Evolutionary conservation across 2,797 vertebrate species (phyloP).

Genomic region (Synanceia verrucosa): DNA sequence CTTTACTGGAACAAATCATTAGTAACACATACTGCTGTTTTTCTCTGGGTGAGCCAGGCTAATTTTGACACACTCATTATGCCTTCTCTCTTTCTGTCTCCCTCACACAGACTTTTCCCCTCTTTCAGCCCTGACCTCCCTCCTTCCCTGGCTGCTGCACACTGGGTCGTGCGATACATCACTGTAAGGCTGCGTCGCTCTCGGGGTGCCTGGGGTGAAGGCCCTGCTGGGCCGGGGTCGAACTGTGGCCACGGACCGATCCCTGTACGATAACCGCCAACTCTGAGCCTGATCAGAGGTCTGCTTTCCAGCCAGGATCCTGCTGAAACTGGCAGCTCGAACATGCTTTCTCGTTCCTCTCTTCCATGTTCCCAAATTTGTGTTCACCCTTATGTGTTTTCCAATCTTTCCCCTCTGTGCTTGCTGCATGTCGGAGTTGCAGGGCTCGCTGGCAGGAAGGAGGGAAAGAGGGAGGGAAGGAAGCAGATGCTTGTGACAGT

Average conservation of each 20-base stretch:
- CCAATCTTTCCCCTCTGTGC: slow-evolving; percentile 7
- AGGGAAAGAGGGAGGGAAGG: slow-evolving; percentile 20
- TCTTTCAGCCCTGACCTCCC: slow-evolving; percentile 35
- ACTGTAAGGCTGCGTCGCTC: slow-evolving; percentile 26
- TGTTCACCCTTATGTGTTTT: slow-evolving; percentile 4
- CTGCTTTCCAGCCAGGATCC: slow-evolving; percentile 3
- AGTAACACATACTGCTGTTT: slow-evolving; percentile 66
- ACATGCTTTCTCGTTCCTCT: background rate
- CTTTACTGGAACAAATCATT: slow-evolving; percentile 66
- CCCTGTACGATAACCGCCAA: slow-evolving; percentile 12
- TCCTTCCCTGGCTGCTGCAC: slow-evolving; percentile 27
- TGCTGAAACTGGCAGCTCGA: slow-evolving; percentile 12
- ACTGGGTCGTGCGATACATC: slow-evolving; percentile 48
- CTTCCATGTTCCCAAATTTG: slow-evolving; percentile 6
- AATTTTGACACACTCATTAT: slow-evolving; percentile 73
- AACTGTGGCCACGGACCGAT: slow-evolving; percentile 18
- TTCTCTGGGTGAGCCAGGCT: slow-evolving; percentile 58
- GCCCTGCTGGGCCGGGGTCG: slow-evolving; percentile 24
- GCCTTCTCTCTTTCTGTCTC: slow-evolving; percentile 30
- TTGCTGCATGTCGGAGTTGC: slow-evolving; percentile 12
- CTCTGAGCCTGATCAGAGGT: slow-evolving; percentile 11
- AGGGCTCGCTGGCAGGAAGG: slow-evolving; percentile 23
- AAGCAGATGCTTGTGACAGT: slow-evolving; percentile 75
- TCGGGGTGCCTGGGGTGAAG: slow-evolving; percentile 18
- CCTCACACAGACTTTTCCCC: slow-evolving; percentile 27